Conservation (phyloP, 2,797 vertebrate species). For the Adrianichthys oophorus region DNA sequence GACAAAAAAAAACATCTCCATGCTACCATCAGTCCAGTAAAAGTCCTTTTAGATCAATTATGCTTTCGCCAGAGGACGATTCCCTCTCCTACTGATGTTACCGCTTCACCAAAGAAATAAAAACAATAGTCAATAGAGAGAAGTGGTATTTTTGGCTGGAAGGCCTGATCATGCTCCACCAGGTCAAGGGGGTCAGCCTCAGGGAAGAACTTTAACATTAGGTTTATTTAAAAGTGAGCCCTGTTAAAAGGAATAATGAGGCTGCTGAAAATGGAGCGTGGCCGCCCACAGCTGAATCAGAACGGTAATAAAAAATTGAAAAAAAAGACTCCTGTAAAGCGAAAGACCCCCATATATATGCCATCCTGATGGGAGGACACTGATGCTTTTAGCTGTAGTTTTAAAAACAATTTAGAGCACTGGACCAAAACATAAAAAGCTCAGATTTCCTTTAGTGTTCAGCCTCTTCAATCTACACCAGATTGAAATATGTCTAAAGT, state of each 20-base stretch:
- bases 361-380: conserved; percentile 50
- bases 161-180: background rate
- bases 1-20: too few relatives aligned
- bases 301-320: conserved; percentile 11
- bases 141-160: too few relatives aligned
- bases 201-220: too few relatives aligned
- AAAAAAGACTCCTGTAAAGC: too few relatives aligned
- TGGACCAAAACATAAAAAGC: conserved; percentile 31
- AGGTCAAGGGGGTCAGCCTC: background rate
- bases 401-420: conserved; percentile 36
- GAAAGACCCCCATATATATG: conserved; percentile 8
- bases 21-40: too few relatives aligned
- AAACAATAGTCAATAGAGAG: too few relatives aligned
- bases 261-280: background rate
- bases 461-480: conserved; percentile 18
- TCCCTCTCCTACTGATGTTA: too few relatives aligned
- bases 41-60: too few relatives aligned
- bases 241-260: background rate
- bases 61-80: too few relatives aligned
- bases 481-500: background rate
- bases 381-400: conserved; percentile 49
- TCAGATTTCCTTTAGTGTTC: conserved; percentile 38
- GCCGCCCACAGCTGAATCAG: background rate
- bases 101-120: too few relatives aligned
- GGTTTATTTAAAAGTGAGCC: too few relatives aligned